Conservation (phyloP, 2,797 vertebrate species). For the Fratercula arctica region DNA sequence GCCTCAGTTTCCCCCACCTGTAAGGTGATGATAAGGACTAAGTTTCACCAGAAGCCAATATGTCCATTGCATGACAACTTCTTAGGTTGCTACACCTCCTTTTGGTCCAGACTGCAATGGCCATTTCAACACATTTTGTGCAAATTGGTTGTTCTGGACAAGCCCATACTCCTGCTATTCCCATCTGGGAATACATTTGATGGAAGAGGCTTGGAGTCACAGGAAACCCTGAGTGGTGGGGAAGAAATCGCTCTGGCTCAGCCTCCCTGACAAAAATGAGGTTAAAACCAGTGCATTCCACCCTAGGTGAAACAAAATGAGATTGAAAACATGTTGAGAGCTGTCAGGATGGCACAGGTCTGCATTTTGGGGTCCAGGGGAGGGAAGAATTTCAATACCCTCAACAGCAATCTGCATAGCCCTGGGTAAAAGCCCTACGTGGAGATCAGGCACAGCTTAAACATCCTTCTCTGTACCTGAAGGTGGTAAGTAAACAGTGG, state of each 20-base stretch:
- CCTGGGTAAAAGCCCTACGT: neutral
- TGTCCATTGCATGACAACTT: accelerated
- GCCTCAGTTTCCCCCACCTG: neutral
- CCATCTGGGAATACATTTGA: neutral
- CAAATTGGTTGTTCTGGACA: too few species aligned
- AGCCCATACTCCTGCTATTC: neutral
- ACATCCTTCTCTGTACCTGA: neutral
- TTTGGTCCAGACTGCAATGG: neutral
- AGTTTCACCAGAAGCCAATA: neutral
- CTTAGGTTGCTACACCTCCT: neutral
- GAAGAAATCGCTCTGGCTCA: neutral
- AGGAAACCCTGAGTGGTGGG: neutral
- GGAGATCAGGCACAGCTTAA: neutral
- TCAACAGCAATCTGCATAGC: neutral
- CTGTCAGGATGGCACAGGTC: neutral
- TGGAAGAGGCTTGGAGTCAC: neutral
- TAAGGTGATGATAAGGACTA: neutral
- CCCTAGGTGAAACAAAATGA: neutral
- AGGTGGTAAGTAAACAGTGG: neutral
- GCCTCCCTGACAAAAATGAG: neutral
- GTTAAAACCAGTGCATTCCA: neutral
- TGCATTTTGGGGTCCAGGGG: neutral
- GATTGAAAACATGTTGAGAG: neutral
- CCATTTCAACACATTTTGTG: neutral
- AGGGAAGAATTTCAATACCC: neutral